Base-by-base conservation (phyloP, 2,797 vertebrate species). In the Coregonus ussuriensis region DNA sequence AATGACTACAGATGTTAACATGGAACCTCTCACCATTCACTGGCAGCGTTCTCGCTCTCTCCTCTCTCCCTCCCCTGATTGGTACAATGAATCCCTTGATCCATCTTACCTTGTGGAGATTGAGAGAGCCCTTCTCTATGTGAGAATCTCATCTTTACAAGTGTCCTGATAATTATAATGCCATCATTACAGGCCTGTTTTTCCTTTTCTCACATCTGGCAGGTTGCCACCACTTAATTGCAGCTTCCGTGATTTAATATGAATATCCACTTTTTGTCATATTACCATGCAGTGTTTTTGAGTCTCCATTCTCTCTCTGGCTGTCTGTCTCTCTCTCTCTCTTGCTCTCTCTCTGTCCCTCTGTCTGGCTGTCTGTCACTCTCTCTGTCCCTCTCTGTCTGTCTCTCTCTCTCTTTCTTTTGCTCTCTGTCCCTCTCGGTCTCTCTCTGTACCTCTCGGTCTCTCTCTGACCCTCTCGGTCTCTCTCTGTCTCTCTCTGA, bases 91-190 rank as follows among this genome's bases (percentile, higher is more conserved):
- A 59, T 35, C 7, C 52, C 67, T 54, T 68, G 65, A 54, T 63
- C 41, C 41, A 3, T 33, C 31, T 33, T 33, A 33, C 31, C 31
- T 33, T 33, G 31, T 33, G 31, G 31, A 33, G 31, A 33, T 33
- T 15, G 87, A 87, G 91, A 93, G 91, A 90, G 88, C 89, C 85
- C 78, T 75, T 71, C 41, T 47, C 82, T 83, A 87, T 88, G 87
- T 83, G 90, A 90, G 91, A 81, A 85, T 51, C 84, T 53, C 85
- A 86, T 82, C 91, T 87, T 79, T 35, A 81, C 78, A 80, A 84
- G 83, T 74, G 80, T n/a, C 82, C 78, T 86, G 81, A 88, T 93
- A 94, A 95, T 95, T 93, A 95, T 89, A 93, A 93, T 85, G 83
- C 92, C 89, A 89, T 91, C 81, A 86, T 87, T 88, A 90, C 89